Conservation (phyloP, 2,888 invertebrate genomes). For the Homarus gammarus region DNA sequence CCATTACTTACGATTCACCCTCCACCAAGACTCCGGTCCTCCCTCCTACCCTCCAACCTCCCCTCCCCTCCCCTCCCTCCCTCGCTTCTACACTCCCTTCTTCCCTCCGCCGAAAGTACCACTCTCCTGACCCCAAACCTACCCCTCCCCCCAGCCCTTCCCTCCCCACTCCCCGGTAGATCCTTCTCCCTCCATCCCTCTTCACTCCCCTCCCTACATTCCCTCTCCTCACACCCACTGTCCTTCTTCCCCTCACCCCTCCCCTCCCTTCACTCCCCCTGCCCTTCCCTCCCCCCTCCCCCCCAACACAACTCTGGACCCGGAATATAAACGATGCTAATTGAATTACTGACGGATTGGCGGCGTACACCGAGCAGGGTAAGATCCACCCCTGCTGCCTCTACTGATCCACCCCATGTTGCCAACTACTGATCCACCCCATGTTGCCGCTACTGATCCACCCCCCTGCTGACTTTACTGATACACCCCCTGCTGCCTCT, state of each 20-base stretch:
- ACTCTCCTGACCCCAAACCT: too few species aligned
- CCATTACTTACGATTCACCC: too few species aligned
- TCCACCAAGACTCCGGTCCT: too few species aligned
- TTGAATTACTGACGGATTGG: slow-evolving; percentile 44
- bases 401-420: neutral
- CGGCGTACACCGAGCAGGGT: slow-evolving; percentile 13
- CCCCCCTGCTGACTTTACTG: too few species aligned
- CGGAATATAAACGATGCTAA: slow-evolving; percentile 56
- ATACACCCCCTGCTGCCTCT: too few species aligned
- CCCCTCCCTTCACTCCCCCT: neutral
- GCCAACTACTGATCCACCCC: too few species aligned
- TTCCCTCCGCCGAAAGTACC: too few species aligned
- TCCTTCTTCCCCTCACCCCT: neutral
- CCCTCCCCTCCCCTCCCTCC: too few species aligned
- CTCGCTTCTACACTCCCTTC: too few species aligned
- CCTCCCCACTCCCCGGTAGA: neutral
- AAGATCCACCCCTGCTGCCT: neutral
- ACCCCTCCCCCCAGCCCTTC: too few species aligned
- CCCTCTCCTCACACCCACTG: neutral
- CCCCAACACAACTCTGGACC: slow-evolving; percentile 4
- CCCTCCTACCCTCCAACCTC: too few species aligned
- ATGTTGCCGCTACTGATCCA: too few species aligned
- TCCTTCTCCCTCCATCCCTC: neutral
- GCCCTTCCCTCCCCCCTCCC: neutral
- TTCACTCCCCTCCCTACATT: neutral